Evolutionary conservation across 2,797 vertebrate genomes (phyloP), one percentile per base, ranked within the genome.

Genomic region (Alosa sapidissima): DNA sequence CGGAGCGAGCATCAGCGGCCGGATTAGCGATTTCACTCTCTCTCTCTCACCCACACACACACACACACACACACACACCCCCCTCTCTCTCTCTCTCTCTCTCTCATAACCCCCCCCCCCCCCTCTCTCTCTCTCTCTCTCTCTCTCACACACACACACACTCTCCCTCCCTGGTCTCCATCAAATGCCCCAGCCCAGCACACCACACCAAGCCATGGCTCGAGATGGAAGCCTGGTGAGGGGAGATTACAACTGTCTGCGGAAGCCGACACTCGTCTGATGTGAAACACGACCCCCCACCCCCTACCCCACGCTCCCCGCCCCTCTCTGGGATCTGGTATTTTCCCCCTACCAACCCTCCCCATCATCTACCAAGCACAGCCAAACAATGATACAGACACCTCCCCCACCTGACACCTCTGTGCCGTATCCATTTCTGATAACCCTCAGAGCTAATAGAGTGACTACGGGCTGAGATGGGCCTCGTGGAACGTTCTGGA

Each of bases 161-260:
- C 51, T 75, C 68, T 75, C 68, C 33, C 36, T 45, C 33, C 36
- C 68, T 6, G 55, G 65, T 62, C 84, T 11, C 47, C 68, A 6
- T 62, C 84, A 82, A 85, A 75, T 75, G 33, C 16, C 89, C 87
- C 86, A 84, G 84, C 88, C 89, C 13, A 3, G 5, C 33, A 41
- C 33, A 75, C 68, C 36, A 41, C 68, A 75, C 68, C 33, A 19
- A 88, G 86, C 88, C 84, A 87, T 87, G 87, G 83, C 89, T 88
- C 90, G 89, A 89, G 86, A 85, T 87, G 68, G 91, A 87, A 90
- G 92, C 91, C 92, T 95, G 93, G 91, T 83, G 85, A 84, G 87
- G 86, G 89, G 91, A 94, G 94, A 95, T 95, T 94, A 94, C 89
- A 91, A 89, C 86, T 86, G 83, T 84, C 54, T 78, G 60, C 7